phyloP scores from a whole-genome alignment of 2,113 vertebrate species.

The Macrotis lagotis region DNA sequence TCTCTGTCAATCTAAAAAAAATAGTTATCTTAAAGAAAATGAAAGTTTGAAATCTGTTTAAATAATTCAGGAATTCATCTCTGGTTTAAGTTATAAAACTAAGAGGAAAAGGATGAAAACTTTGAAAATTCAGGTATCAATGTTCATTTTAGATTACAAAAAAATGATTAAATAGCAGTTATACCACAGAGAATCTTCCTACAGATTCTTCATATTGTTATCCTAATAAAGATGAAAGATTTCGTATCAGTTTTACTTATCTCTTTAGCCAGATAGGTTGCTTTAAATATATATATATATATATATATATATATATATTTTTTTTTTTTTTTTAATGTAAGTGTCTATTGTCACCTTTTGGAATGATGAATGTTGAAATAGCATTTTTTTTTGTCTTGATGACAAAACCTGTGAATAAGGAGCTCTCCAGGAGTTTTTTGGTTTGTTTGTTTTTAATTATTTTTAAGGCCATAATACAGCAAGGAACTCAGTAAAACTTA shows the following conservation, averaged over 20 bases:
- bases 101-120: neutral
- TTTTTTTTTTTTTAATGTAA: too few species aligned
- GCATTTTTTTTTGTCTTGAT: constrained; percentile 25
- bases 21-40: constrained; percentile 10
- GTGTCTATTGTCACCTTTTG: constrained; percentile 33
- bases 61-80: neutral
- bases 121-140: neutral
- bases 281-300: too few species aligned
- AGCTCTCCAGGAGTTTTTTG: neutral
- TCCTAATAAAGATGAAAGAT: neutral
- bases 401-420: neutral
- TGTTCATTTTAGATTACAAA: constrained; percentile 31
- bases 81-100: constrained; percentile 1
- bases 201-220: neutral
- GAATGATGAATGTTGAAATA: constrained; percentile 1
- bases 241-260: constrained; percentile 47
- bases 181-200: neutral
- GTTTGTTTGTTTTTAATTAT: neutral
- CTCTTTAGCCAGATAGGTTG: neutral
- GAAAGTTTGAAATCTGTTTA: neutral
- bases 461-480: neutral
- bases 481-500: neutral
- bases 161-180: neutral
- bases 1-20: neutral
- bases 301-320: too few species aligned